A percentile compares a stretch with the other conserved stretches of the same genome.
Evolutionary conservation across 2,888 invertebrate species (phyloP).

Genomic region (Graphium colonna): DNA sequence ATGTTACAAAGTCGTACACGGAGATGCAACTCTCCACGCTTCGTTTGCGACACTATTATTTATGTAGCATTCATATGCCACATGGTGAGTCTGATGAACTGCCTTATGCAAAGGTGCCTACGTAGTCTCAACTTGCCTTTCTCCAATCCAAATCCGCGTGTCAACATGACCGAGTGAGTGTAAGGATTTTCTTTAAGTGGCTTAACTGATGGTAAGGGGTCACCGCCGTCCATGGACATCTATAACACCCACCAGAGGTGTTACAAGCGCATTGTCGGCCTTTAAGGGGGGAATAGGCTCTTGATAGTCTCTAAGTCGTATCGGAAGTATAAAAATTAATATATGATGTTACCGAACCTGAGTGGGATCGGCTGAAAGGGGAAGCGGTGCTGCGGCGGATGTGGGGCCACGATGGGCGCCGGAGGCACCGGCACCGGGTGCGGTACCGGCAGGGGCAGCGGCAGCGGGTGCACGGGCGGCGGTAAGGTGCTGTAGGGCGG

Average conservation of each 20-base stretch:
- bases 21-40: slow-evolving; percentile 24
- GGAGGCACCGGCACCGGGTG: slow-evolving; percentile 38
- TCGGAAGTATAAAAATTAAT: too few relatives aligned
- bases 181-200: too few relatives aligned
- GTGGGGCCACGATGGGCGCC: slow-evolving; percentile 39
- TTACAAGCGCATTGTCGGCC: too few relatives aligned
- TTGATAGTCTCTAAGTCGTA: too few relatives aligned
- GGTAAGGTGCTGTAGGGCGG: slow-evolving; percentile 71
- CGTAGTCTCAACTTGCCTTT: slow-evolving; percentile 41
- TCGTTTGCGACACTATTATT: slow-evolving; percentile 34
- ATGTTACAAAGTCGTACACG: slow-evolving; percentile 7
- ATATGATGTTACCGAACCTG: slow-evolving; percentile 63
- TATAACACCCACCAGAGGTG: too few relatives aligned
- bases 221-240: too few relatives aligned
- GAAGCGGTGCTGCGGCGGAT: slow-evolving; percentile 43
- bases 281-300: too few relatives aligned
- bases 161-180: slow-evolving; percentile 46
- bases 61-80: slow-evolving; percentile 36
- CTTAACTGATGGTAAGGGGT: too few relatives aligned
- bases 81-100: slow-evolving; percentile 25
- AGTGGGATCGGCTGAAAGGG: slow-evolving; percentile 74
- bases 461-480: slow-evolving; percentile 42
- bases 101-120: slow-evolving; percentile 26
- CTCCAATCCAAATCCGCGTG: slow-evolving; percentile 47
- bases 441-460: slow-evolving; percentile 40